Conservation (phyloP, 2,113 vertebrate genomes). For the Corythornis cristatus region DNA sequence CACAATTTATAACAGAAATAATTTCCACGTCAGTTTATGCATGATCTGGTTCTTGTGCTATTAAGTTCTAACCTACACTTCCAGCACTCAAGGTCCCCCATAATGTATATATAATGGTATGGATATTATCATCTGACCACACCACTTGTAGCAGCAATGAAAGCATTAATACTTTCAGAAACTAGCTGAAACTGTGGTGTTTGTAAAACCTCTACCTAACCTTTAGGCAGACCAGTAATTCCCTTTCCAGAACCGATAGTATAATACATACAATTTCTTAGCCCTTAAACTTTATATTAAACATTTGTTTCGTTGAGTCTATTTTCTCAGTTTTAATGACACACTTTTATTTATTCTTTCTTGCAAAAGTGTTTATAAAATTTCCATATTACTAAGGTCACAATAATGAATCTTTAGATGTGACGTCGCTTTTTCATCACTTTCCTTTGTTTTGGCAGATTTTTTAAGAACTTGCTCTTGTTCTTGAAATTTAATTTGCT, state of each 20-base stretch:
- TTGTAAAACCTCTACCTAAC: neutral
- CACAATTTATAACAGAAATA: neutral
- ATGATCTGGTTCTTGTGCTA: neutral
- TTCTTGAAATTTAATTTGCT: neutral
- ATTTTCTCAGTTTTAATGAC: neutral
- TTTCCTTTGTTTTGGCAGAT: neutral
- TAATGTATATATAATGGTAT: neutral
- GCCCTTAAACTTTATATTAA: neutral
- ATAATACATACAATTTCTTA: neutral
- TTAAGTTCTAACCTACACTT: neutral
- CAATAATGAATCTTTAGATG: neutral
- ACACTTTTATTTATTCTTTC: neutral
- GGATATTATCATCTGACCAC: neutral
- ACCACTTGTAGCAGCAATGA: neutral
- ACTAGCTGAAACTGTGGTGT: neutral
- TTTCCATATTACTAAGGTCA: neutral
- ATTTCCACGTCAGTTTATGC: neutral
- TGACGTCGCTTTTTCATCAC: neutral
- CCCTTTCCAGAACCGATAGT: neutral
- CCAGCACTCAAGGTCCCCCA: neutral
- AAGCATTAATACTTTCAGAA: neutral
- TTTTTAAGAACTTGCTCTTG: neutral
- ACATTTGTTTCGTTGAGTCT: neutral
- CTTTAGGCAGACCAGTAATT: neutral
- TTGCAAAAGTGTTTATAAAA: neutral